Conservation (phyloP, 2,888 invertebrate species). For the Anodontia alba region DNA sequence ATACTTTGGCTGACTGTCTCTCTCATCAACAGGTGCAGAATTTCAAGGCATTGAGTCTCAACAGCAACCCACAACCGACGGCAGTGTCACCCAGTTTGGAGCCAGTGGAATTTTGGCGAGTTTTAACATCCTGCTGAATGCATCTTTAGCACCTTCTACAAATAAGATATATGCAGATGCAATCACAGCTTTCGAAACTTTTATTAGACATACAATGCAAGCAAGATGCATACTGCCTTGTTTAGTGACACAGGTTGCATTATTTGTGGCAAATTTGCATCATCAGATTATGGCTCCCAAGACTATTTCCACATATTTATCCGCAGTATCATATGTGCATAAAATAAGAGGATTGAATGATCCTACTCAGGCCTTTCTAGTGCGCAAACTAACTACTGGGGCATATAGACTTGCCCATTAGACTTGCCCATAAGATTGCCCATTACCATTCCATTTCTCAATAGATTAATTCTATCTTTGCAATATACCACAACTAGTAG, state of each 20-base stretch:
- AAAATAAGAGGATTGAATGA: not conserved
- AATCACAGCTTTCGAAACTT: not conserved
- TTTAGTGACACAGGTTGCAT: not conserved
- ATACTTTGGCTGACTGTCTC: conserved; percentile 25
- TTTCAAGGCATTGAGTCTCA: conserved; percentile 30
- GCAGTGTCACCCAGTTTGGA: not conserved
- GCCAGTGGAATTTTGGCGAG: not conserved
- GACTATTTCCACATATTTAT: conserved; percentile 20
- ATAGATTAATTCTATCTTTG: not conserved
- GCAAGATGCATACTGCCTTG: not conserved
- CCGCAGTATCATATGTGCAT: conserved; percentile 9
- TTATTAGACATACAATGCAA: not conserved
- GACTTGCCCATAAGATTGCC: not conserved
- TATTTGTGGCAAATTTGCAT: conserved; percentile 13
- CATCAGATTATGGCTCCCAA: not conserved
- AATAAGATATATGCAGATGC: not conserved
- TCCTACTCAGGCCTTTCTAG: conserved; percentile 9
- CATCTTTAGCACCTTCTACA: not conserved
- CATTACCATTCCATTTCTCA: not conserved
- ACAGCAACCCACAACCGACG: not conserved
- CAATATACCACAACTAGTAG: not conserved
- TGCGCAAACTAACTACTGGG: conserved; percentile 5
- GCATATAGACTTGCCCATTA: not conserved
- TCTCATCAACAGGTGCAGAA: conserved; percentile 29
- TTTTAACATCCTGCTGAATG: not conserved